Percentiles rank a stretch among this genome's conserved stretches.
Evolutionary conservation across 2,797 vertebrate species (phyloP).

Genomic region (Uromys caudimaculatus): DNA sequence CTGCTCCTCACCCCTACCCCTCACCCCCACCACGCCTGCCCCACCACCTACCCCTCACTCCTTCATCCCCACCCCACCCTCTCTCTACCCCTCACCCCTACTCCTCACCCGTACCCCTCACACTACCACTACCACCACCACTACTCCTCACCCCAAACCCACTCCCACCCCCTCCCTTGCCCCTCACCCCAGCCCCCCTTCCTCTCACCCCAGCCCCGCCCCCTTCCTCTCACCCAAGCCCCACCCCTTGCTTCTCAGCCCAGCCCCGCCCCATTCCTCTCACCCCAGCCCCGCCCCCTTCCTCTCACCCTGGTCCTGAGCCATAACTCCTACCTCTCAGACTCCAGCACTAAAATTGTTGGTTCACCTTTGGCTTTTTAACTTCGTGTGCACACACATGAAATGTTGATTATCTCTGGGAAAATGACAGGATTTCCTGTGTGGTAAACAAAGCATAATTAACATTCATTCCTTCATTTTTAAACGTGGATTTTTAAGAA

Average conservation of each 20-base stretch:
- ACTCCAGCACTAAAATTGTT: background rate
- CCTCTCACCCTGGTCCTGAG: background rate
- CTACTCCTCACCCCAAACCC: too few relatives aligned
- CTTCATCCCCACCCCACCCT: background rate
- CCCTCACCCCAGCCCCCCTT: background rate
- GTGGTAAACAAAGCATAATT: background rate
- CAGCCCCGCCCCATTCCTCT: rapidly evolving
- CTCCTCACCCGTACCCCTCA: background rate
- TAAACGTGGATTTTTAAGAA: background rate
- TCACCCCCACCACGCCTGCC: background rate
- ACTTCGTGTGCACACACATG: background rate
- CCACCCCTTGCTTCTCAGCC: background rate
- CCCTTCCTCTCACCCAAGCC: too few relatives aligned
- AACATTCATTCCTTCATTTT: conserved; percentile 1
- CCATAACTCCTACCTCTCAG: background rate
- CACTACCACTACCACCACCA: too few relatives aligned
- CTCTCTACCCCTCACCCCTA: background rate
- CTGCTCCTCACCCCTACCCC: background rate
- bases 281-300: background rate
- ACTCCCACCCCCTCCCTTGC: too few relatives aligned
- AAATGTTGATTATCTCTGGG: background rate
- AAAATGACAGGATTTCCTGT: conserved; percentile 28
- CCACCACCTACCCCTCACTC: background rate
- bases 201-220: too few relatives aligned
- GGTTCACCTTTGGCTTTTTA: background rate